Base-by-base conservation (phyloP, 2,797 vertebrate genomes). In the Phylloscopus collybita region DNA sequence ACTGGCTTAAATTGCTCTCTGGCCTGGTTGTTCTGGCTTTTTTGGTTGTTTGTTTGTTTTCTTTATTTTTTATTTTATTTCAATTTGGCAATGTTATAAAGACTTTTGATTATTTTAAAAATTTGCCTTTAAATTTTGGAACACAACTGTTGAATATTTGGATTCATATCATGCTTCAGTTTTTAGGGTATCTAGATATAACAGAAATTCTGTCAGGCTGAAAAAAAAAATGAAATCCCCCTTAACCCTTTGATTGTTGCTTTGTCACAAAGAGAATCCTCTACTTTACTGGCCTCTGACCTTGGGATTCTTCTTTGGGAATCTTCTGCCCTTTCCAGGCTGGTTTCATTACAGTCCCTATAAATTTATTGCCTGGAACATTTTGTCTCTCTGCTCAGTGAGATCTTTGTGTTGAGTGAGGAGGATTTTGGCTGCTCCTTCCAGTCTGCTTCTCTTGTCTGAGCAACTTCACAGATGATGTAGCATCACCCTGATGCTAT, bases 241-340 rank as follows among this genome's bases (percentile, higher is more conserved):
- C 10, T 45, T 19, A 57, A 11, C 27, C 18, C 16, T 87, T 70
- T 38, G n/a, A 18, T n/a, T 70, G 19, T 81, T 19, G 1, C 19
- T 75, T 22, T 79, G 44, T 81, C 40, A 38, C 3, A 6, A 11
- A 42, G 44, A 59, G 40, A 88, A 65, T 81, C 26, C 14, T 87
- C 40, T 51, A 3, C 38, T 88, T 14, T 70, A 16, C 65, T 95
- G 88, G 67, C 65, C 66, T 69, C 82, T 85, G 86, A 95, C 54
- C 93, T 83, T 86, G n/a, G 78, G 83, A 70, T 92, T 71, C 74
- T 42, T 92, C 85, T 83, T 92, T 96, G 94, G 90, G 94, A 97
- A 95, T 95, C 59, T 72, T 79, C 67, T 94, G 90, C 79, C 92
- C 94, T 97, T 97, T 97, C 34, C 36, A 45, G 56, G 49, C 70